phyloP scores from a whole-genome alignment of 2,113 vertebrate species.

The Megalops atlanticus region DNA sequence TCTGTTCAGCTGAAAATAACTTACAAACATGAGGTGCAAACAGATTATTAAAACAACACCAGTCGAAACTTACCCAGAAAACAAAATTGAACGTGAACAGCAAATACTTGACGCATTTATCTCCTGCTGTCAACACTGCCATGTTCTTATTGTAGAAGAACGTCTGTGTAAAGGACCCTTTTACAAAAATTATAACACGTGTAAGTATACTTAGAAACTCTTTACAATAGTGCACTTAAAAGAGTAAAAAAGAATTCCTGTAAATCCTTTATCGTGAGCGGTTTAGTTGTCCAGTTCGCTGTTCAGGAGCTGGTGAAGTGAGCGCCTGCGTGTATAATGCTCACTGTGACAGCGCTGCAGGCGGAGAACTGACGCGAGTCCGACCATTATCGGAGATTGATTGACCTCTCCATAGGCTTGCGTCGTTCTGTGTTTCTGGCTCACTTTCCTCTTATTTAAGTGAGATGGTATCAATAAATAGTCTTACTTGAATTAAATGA shows the following conservation, averaged over 20 bases:
- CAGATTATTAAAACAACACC: not conserved
- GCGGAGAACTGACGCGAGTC: not conserved
- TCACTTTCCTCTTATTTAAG: not conserved
- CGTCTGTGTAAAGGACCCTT: not conserved
- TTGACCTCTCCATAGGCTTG: not conserved
- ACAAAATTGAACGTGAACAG: slow-evolving; percentile 6
- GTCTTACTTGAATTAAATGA: too few relatives aligned
- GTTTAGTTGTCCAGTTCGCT: not conserved
- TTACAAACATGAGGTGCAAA: not conserved
- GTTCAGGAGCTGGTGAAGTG: not conserved
- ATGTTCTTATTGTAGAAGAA: not conserved
- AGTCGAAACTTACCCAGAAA: slow-evolving; percentile 10
- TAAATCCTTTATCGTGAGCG: not conserved
- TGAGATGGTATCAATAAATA: too few relatives aligned
- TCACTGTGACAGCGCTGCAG: not conserved
- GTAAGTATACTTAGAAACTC: not conserved
- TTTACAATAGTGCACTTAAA: not conserved
- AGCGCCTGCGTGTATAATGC: not conserved
- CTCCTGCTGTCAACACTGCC: slow-evolving; percentile 9
- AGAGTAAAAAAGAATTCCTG: not conserved
- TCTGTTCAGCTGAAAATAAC: not conserved
- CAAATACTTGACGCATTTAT: slow-evolving; percentile 4
- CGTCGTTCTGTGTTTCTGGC: not conserved
- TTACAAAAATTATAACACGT: not conserved
- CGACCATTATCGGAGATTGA: not conserved